A percentile compares a stretch with the other conserved stretches of the same genome.
These are phyloP conservation scores for Pristionchus exspectatus DNA, from an alignment of 2,888 invertebrate species.

Conservation along the genomic window DNA sequence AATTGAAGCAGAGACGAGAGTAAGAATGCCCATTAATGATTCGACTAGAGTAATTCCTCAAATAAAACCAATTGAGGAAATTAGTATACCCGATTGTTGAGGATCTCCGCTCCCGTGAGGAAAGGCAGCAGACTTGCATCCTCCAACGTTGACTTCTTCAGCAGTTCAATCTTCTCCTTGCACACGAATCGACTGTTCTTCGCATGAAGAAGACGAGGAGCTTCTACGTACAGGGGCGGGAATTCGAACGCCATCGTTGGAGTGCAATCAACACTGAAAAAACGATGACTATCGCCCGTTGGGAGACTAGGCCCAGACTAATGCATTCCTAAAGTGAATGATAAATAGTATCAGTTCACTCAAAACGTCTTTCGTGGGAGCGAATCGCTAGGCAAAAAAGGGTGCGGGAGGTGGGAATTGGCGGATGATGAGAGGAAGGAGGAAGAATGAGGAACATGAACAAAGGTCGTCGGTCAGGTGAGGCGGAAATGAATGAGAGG, in stretches of 20 bases:
- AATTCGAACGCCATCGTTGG: too few species aligned
- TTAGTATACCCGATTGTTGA: neutral
- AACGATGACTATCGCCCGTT: neutral
- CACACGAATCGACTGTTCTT: neutral
- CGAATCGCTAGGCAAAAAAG: neutral
- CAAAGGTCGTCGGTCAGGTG: neutral
- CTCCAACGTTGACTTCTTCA: neutral
- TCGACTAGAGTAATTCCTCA: too few species aligned
- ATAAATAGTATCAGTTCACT: neutral
- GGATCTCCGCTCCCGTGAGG: neutral
- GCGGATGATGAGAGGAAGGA: neutral
- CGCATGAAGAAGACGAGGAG: neutral
- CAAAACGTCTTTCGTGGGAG: neutral
- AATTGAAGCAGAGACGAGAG: too few species aligned
- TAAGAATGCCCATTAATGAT: too few species aligned
- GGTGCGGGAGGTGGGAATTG: neutral
- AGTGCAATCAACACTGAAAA: neutral
- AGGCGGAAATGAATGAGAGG: constrained; percentile 12
- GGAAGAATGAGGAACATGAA: neutral
- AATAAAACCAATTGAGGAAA: neutral
- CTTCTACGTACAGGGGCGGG: too few species aligned
- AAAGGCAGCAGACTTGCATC: neutral
- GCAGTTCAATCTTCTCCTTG: neutral
- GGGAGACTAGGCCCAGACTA: neutral
- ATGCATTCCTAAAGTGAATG: neutral